Conservation (phyloP, 1,140 invertebrate genomes). For the Hyposmocoma kahamanoa region DNA sequence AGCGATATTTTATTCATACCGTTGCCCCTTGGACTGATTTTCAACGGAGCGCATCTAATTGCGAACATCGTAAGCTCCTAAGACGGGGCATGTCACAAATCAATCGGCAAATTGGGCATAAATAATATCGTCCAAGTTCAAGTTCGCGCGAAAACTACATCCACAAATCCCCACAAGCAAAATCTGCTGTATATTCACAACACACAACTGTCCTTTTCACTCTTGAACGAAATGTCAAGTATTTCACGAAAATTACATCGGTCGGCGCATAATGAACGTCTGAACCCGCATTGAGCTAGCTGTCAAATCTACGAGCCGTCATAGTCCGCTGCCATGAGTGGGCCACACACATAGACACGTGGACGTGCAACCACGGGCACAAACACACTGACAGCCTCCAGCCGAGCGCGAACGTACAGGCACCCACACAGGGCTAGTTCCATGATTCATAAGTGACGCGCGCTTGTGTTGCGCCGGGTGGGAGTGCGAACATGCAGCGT, state of each 20-base stretch:
- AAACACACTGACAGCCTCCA: slow-evolving; percentile 62
- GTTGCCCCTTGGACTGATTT: slow-evolving; percentile 50
- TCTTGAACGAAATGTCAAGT: slow-evolving; percentile 53
- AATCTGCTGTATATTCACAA: slow-evolving; percentile 19
- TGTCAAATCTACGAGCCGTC: slow-evolving; percentile 73
- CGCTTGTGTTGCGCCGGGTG: slow-evolving; percentile 62
- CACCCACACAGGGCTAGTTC: slow-evolving; percentile 43
- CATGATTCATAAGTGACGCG: slow-evolving; percentile 59
- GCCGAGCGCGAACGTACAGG: slow-evolving; percentile 53
- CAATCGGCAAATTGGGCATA: slow-evolving; percentile 42
- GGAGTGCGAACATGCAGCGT: slow-evolving; percentile 71
- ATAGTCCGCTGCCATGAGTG: slow-evolving; percentile 70
- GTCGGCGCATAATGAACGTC: slow-evolving; percentile 67
- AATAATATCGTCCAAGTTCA: slow-evolving; percentile 36
- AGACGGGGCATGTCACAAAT: slow-evolving; percentile 51
- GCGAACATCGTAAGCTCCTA: slow-evolving; percentile 55
- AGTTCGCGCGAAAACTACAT: slow-evolving; percentile 50
- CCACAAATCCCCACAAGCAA: slow-evolving; percentile 17
- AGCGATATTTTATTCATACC: slow-evolving; percentile 60
- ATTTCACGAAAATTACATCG: slow-evolving; percentile 63
- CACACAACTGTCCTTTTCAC: slow-evolving; percentile 39
- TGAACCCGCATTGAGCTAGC: slow-evolving; percentile 73
- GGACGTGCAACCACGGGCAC: slow-evolving; percentile 47
- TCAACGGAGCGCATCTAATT: slow-evolving; percentile 59
- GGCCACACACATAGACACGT: slow-evolving; percentile 51